Conservation (phyloP, 2,888 invertebrate genomes). For the Augiades crinisus region DNA sequence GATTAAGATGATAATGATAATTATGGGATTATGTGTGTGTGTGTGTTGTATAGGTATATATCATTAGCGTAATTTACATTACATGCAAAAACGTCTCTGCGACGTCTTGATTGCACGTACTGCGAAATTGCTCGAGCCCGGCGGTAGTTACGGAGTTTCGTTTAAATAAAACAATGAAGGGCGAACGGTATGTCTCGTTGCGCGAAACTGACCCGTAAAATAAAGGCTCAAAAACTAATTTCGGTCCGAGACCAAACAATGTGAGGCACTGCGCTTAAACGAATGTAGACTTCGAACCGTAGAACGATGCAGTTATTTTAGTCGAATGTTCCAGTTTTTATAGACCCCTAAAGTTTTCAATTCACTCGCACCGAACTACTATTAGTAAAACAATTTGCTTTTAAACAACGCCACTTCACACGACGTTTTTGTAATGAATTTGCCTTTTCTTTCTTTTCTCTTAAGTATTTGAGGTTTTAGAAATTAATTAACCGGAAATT, state of each 20-base stretch:
- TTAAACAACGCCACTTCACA: constrained; percentile 4
- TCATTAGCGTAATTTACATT: no score
- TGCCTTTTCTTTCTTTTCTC: neutral
- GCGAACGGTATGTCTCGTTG: constrained; percentile 3
- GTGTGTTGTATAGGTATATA: no score
- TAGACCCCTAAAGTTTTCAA: constrained; percentile 17
- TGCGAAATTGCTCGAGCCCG: constrained; percentile 3
- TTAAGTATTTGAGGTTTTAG: neutral
- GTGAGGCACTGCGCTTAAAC: constrained; percentile 16
- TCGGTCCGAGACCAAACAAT: constrained; percentile 14
- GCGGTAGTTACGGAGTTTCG: constrained; percentile 16
- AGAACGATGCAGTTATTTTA: constrained; percentile 15
- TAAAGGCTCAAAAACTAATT: constrained; percentile 14
- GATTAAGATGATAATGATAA: no score
- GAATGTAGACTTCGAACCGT: constrained; percentile 21
- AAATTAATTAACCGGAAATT: constrained; percentile 22
- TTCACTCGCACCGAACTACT: constrained; percentile 13
- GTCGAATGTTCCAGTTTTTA: constrained; percentile 4
- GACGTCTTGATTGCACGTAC: no score
- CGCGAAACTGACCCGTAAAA: constrained; percentile 18
- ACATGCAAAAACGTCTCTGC: no score
- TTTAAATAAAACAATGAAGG: constrained; percentile 24
- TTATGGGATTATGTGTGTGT: no score
- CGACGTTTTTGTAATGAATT: neutral
- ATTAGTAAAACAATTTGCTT: constrained; percentile 11